phyloP scores from a whole-genome alignment of 2,113 vertebrate species.

The Esox niger region DNA sequence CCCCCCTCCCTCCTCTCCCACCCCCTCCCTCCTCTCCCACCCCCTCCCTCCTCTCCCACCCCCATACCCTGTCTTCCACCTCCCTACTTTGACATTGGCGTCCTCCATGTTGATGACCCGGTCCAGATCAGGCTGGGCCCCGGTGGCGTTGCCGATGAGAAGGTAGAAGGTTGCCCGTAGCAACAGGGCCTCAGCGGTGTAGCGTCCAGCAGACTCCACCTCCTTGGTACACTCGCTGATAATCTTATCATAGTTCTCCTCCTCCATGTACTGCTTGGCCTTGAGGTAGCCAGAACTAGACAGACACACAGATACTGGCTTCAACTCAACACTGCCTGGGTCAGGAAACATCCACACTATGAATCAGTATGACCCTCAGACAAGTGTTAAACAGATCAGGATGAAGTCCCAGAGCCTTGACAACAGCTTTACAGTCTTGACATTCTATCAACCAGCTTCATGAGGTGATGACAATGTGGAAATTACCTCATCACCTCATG shows the following conservation, averaged over 20 bases:
- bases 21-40: too few relatives aligned
- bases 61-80: too few relatives aligned
- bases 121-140: slow-evolving; percentile 93
- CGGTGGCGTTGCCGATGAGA: slow-evolving; percentile 91
- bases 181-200: slow-evolving; percentile 90
- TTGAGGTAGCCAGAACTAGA: slow-evolving; percentile 89
- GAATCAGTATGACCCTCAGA: background rate
- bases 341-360: too few relatives aligned
- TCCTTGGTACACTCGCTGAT: slow-evolving; percentile 99
- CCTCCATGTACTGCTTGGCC: slow-evolving; percentile 98
- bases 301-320: slow-evolving; percentile 25
- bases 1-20: too few relatives aligned
- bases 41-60: too few relatives aligned
- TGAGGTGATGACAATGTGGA: too few relatives aligned
- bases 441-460: too few relatives aligned
- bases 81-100: slow-evolving; percentile 90
- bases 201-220: slow-evolving; percentile 87
- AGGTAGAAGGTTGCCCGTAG: slow-evolving; percentile 96
- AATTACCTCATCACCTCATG: too few relatives aligned
- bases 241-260: slow-evolving; percentile 99
- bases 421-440: too few relatives aligned
- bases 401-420: too few relatives aligned
- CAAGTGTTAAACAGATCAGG: background rate
- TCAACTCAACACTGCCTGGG: too few relatives aligned
- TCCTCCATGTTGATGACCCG: slow-evolving; percentile 91